These are phyloP conservation scores for Microplitis mediator DNA, from an alignment of 1,140 invertebrate genomes.

Conservation along the genomic window DNA sequence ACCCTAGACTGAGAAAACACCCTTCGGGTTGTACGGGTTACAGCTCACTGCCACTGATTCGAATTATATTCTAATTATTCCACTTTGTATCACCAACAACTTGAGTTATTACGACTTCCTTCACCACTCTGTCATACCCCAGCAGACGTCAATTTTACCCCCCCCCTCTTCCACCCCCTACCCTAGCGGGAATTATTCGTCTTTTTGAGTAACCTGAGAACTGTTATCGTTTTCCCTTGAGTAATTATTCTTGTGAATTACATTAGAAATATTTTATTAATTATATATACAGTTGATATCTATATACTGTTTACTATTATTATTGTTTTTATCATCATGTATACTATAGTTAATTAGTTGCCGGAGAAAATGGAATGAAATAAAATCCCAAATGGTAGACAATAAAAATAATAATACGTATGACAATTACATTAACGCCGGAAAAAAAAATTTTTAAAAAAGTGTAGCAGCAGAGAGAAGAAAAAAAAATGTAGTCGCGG, in stretches of 20 bases:
- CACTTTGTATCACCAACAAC: conserved; percentile 12
- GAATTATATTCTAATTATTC: conserved; percentile 25
- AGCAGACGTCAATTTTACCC: background rate
- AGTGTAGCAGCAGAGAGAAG: background rate
- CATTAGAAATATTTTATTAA: too few relatives aligned
- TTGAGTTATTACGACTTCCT: conserved; percentile 3
- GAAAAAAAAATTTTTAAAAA: too few relatives aligned
- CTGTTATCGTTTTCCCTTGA: background rate
- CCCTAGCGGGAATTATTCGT: background rate
- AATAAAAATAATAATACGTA: conserved; percentile 9
- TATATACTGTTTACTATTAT: too few relatives aligned
- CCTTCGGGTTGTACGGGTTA: background rate
- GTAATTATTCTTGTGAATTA: background rate
- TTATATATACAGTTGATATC: too few relatives aligned
- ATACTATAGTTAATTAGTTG: background rate
- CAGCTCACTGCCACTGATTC: conserved; percentile 21
- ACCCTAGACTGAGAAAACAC: background rate
- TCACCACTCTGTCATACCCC: background rate
- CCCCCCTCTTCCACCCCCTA: background rate
- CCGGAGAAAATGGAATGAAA: background rate
- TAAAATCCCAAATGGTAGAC: background rate
- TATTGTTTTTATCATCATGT: too few relatives aligned
- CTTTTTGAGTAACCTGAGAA: background rate
- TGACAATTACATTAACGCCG: conserved; percentile 8
- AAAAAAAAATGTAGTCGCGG: background rate